Evolutionary conservation across 2,888 invertebrate species (phyloP).

Genomic region (Xiphydria camelus): DNA sequence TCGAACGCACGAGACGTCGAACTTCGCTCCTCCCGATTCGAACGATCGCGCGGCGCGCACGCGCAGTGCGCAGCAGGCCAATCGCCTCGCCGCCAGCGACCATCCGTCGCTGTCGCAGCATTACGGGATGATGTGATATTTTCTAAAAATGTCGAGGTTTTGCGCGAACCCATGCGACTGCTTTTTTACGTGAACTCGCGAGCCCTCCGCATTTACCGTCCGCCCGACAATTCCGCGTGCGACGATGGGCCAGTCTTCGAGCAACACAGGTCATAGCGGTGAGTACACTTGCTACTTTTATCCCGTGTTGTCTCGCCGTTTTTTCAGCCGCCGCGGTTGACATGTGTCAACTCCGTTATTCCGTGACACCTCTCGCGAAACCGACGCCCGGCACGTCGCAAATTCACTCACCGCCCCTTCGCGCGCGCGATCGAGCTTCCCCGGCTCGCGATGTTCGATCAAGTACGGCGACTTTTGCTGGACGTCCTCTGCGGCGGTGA

Average conservation of each 20-base stretch:
- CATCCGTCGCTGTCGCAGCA: slow-evolving; percentile 26
- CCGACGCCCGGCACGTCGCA: too few relatives aligned
- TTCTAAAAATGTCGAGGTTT: slow-evolving; percentile 38
- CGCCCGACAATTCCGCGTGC: slow-evolving; percentile 17
- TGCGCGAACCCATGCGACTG: slow-evolving; percentile 34
- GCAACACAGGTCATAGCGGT: slow-evolving; percentile 55
- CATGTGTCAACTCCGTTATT: slow-evolving; percentile 30
- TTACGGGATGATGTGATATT: slow-evolving; percentile 42
- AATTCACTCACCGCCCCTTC: too few relatives aligned
- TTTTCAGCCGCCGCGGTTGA: slow-evolving; percentile 15
- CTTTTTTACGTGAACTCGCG: slow-evolving; percentile 33
- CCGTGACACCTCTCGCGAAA: too few relatives aligned
- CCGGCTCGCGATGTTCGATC: too few relatives aligned
- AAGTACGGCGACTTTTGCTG: too few relatives aligned
- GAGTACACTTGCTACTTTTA: slow-evolving; percentile 30
- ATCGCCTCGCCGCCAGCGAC: slow-evolving; percentile 30
- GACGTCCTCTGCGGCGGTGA: slow-evolving; percentile 12
- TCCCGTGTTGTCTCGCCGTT: not conserved
- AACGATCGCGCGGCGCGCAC: slow-evolving; percentile 24
- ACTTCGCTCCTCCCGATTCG: too few relatives aligned
- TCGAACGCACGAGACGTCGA: too few relatives aligned
- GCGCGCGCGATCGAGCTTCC: too few relatives aligned
- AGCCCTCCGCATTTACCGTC: not conserved
- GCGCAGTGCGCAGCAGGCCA: slow-evolving; percentile 30
- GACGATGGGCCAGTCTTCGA: slow-evolving; percentile 55